Conservation (phyloP, 2,797 vertebrate species). For the Xenops minutus region DNA sequence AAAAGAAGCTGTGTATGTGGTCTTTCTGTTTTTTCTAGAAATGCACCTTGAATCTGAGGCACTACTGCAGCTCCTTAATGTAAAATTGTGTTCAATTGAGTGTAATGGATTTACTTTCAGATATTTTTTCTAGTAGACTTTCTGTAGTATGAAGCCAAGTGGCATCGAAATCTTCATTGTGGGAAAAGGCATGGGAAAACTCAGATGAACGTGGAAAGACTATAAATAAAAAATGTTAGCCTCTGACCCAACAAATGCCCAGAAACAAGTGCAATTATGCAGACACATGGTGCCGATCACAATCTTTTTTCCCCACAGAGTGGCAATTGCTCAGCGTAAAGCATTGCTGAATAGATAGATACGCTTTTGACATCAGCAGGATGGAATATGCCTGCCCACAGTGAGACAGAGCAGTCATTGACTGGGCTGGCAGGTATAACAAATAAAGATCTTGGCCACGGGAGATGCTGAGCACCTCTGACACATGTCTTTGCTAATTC, state of each 20-base stretch:
- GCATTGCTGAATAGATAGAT: neutral
- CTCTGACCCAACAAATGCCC: neutral
- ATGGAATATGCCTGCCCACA: neutral
- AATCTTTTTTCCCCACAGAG: neutral
- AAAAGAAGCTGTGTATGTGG: neutral
- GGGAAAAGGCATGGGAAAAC: neutral
- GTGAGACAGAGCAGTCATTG: neutral
- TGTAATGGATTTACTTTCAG: neutral
- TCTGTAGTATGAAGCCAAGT: neutral
- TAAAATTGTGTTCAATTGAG: neutral
- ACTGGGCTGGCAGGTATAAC: neutral
- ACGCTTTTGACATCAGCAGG: neutral
- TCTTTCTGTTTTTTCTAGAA: neutral
- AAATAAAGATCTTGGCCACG: neutral
- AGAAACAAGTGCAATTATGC: constrained; percentile 12
- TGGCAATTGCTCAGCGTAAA: neutral
- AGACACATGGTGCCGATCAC: constrained; percentile 16
- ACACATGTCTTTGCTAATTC: neutral
- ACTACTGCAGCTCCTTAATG: neutral
- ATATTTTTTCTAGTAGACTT: neutral
- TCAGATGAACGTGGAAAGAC: neutral
- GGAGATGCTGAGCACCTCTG: neutral
- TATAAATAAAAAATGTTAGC: constrained; percentile 7
- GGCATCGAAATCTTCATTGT: neutral
- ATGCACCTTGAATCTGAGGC: neutral